A percentile compares a stretch with the other conserved stretches of the same genome.
Evolutionary conservation across 2,888 invertebrate genomes (phyloP).

Genomic region (Erebia ligea): DNA sequence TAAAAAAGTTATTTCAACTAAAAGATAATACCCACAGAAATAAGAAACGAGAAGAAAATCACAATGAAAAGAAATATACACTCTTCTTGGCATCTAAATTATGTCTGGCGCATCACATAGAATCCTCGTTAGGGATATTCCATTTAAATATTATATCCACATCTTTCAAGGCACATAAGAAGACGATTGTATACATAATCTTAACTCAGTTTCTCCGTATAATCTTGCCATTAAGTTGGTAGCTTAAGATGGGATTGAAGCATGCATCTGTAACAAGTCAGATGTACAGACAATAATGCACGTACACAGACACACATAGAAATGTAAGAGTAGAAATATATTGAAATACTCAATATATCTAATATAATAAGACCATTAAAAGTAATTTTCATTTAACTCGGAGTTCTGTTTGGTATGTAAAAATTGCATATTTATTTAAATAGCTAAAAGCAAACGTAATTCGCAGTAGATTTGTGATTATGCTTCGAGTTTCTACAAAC

Average conservation of each 20-base stretch:
- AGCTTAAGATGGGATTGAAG: slow-evolving; percentile 39
- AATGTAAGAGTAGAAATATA: not conserved
- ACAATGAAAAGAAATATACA: not conserved
- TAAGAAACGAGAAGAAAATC: not conserved
- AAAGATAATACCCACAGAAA: not conserved
- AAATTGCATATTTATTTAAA: slow-evolving; percentile 47
- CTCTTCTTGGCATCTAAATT: not conserved
- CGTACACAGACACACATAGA: slow-evolving; percentile 3
- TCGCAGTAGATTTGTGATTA: slow-evolving; percentile 44
- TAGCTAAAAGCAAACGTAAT: slow-evolving; percentile 43
- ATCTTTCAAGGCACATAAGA: slow-evolving; percentile 4
- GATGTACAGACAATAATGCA: slow-evolving; percentile 37
- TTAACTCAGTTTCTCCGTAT: slow-evolving; percentile 30
- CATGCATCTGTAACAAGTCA: slow-evolving; percentile 38
- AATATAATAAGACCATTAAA: not conserved
- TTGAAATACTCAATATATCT: not conserved
- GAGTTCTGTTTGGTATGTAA: slow-evolving; percentile 34
- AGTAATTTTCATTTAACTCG: slow-evolving; percentile 24
- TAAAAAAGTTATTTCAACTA: not conserved
- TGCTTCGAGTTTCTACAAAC: slow-evolving; percentile 43
- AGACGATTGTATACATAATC: slow-evolving; percentile 11
- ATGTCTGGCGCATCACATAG: slow-evolving; percentile 5
- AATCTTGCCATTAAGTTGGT: slow-evolving; percentile 38
- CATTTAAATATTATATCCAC: slow-evolving; percentile 9
- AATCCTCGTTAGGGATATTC: slow-evolving; percentile 1